Evolutionary conservation across 2,888 invertebrate species (phyloP).

Genomic region (Eristalis tenax): DNA sequence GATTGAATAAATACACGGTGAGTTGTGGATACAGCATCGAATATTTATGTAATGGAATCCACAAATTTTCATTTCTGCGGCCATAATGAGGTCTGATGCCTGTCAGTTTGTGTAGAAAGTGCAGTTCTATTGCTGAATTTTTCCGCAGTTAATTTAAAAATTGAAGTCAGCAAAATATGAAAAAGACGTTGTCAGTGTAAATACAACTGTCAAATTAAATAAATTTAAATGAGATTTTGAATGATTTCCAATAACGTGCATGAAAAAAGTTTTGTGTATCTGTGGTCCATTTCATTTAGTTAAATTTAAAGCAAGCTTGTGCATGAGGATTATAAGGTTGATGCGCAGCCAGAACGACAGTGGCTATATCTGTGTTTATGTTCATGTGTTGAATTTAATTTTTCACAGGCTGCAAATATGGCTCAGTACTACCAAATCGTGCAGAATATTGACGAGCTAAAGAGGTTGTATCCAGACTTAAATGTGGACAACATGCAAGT

Average conservation of each 20-base stretch:
- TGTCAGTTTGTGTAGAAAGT: conserved; percentile 55
- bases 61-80: conserved; percentile 39
- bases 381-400: neutral
- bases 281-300: neutral
- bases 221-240: neutral
- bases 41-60: conserved; percentile 63
- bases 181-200: neutral
- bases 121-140: neutral
- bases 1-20: conserved; percentile 24
- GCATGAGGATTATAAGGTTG: too few relatives aligned
- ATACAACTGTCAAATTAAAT: neutral
- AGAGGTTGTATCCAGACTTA: conserved; percentile 85
- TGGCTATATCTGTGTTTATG: neutral
- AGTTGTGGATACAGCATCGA: neutral
- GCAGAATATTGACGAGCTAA: conserved; percentile 83
- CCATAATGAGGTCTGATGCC: conserved; percentile 59
- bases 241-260: neutral
- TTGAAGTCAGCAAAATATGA: neutral
- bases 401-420: conserved; percentile 80
- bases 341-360: too few relatives aligned
- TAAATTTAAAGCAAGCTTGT: too few relatives aligned
- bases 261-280: conserved; percentile 29
- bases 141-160: neutral
- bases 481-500: conserved; percentile 82
- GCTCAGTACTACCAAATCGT: conserved; percentile 88